Conservation (phyloP, 1,140 invertebrate genomes). For the Oryctes rhinoceros region DNA sequence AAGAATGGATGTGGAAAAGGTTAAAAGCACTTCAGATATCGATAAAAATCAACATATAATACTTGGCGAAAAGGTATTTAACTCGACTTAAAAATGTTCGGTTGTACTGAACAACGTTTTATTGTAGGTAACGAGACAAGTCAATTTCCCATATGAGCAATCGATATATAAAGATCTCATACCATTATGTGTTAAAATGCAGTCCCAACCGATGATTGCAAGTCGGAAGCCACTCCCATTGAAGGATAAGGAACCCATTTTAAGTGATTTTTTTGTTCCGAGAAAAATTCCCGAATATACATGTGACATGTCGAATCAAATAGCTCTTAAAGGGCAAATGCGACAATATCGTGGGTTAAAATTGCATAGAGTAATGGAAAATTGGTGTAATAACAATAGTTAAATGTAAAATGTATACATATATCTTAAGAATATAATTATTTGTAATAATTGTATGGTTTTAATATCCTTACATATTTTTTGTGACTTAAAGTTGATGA, state of each 20-base stretch:
- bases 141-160: slow-evolving; percentile 54
- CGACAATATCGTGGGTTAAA: slow-evolving; percentile 48
- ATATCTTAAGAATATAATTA: no score
- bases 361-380: slow-evolving; percentile 51
- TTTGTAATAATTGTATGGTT: no score
- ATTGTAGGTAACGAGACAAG: slow-evolving; percentile 52
- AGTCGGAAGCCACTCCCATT: slow-evolving; percentile 46
- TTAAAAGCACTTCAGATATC: slow-evolving; percentile 42
- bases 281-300: slow-evolving; percentile 45
- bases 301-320: slow-evolving; percentile 44
- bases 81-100: neutral
- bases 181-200: slow-evolving; percentile 48
- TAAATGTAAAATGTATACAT: no score
- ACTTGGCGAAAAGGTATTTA: slow-evolving; percentile 53
- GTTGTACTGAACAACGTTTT: slow-evolving; percentile 31
- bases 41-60: slow-evolving; percentile 45
- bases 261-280: slow-evolving; percentile 49
- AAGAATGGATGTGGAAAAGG: slow-evolving; percentile 46
- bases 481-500: no score
- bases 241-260: slow-evolving; percentile 54
- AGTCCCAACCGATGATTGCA: slow-evolving; percentile 42
- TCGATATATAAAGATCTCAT: slow-evolving; percentile 55
- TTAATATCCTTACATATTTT: no score
- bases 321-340: slow-evolving; percentile 40
- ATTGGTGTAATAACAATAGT: slow-evolving; percentile 36